phyloP scores from a whole-genome alignment of 1,140 invertebrate genomes.

The Goniozus legneri region DNA sequence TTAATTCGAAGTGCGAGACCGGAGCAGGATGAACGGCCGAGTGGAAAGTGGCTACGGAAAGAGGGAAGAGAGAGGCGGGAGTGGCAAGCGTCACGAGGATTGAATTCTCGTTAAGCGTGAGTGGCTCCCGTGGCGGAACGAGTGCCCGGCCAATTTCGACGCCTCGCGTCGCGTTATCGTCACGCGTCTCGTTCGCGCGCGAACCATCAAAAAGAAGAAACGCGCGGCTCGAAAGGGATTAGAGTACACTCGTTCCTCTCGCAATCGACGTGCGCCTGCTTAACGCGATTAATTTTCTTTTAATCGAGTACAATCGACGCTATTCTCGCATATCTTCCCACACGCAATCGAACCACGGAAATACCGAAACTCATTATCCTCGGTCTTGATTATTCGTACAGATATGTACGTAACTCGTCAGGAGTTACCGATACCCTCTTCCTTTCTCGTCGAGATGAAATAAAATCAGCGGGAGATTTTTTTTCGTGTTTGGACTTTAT shows the following conservation, averaged over 20 bases:
- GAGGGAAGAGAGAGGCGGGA: constrained; percentile 7
- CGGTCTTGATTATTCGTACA: neutral
- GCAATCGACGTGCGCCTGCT: constrained; percentile 32
- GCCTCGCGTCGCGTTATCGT: neutral
- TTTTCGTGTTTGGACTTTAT: too few species aligned
- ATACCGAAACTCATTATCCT: too few species aligned
- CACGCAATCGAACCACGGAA: too few species aligned
- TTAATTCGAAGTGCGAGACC: constrained; percentile 7
- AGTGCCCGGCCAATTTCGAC: neutral
- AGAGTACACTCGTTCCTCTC: too few species aligned
- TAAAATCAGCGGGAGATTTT: too few species aligned
- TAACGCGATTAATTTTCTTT: constrained; percentile 38
- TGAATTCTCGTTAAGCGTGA: neutral
- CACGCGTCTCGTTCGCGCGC: neutral
- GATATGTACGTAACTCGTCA: too few species aligned
- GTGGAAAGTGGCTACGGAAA: constrained; percentile 8
- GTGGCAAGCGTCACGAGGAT: neutral
- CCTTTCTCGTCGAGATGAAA: too few species aligned
- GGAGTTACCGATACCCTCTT: too few species aligned
- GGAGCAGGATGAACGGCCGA: constrained; percentile 11
- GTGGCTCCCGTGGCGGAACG: neutral
- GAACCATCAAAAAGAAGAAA: too few species aligned
- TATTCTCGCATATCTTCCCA: too few species aligned
- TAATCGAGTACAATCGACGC: too few species aligned
- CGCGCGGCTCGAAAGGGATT: neutral